phyloP scores from a whole-genome alignment of 2,888 invertebrate genomes.

The Strigamia transsilvanica region DNA sequence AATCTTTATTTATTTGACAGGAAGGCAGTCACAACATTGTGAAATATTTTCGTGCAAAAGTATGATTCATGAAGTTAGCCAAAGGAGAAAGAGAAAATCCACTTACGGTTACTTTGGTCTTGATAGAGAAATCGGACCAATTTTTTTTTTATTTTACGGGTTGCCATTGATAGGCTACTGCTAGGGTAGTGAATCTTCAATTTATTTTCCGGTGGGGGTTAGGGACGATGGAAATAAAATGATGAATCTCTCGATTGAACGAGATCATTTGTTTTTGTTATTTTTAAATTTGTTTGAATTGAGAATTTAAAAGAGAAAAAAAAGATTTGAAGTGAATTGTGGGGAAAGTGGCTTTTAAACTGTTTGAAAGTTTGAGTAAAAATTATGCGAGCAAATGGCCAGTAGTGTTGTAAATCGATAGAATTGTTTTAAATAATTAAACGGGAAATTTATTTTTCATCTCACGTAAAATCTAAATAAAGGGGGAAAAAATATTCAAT shows the following conservation, averaged over 20 bases:
- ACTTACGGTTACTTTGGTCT: neutral
- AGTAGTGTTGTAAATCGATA: neutral
- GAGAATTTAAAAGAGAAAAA: neutral
- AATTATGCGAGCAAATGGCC: neutral
- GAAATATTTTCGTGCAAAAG: neutral
- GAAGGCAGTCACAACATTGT: neutral
- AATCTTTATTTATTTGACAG: slow-evolving; percentile 8
- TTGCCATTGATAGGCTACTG: slow-evolving; percentile 6
- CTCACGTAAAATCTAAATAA: too few relatives aligned
- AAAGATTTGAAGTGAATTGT: neutral
- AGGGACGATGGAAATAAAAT: neutral
- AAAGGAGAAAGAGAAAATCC: slow-evolving; percentile 7
- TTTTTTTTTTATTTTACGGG: neutral
- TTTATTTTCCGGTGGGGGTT: neutral
- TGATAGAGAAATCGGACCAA: slow-evolving; percentile 15
- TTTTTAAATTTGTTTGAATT: neutral
- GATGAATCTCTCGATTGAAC: neutral
- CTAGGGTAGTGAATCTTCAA: neutral
- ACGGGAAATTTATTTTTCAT: too few relatives aligned
- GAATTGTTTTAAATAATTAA: neutral
- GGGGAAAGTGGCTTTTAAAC: neutral
- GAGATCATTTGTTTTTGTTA: neutral
- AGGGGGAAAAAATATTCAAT: too few relatives aligned
- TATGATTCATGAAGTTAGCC: slow-evolving; percentile 8
- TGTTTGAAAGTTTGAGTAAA: too few relatives aligned